Conservation (phyloP, 30 jellyfish, hydroid and myxozoan genomes). For the Rhopilema esculentum region DNA sequence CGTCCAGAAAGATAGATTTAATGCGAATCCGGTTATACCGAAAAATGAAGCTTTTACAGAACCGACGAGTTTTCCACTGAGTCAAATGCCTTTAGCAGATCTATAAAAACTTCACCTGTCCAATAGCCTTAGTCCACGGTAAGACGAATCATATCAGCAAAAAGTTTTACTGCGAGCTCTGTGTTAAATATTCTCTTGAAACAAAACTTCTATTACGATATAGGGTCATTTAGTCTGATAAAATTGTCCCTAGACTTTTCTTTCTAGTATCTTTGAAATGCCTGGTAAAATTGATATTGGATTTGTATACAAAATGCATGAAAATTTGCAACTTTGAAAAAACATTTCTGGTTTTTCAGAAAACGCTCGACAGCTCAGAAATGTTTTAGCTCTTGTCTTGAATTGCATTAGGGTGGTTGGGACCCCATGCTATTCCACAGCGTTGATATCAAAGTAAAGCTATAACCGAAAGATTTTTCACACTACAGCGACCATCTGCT, state of each 20-base stretch:
- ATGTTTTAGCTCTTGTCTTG: too few relatives aligned
- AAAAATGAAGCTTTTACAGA: constrained; percentile 60
- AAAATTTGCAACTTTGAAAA: too few relatives aligned
- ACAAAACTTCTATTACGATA: constrained; percentile 48
- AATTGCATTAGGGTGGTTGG: too few relatives aligned
- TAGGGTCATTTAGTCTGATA: constrained; percentile 60
- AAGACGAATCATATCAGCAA: constrained; percentile 43
- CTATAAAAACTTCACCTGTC: constrained; percentile 64
- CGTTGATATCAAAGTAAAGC: too few relatives aligned
- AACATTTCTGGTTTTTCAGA: too few relatives aligned
- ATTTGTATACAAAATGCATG: too few relatives aligned
- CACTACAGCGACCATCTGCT: too few relatives aligned
- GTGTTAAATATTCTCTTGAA: constrained; percentile 54
- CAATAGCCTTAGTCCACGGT: constrained; percentile 64
- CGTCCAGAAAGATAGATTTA: constrained; percentile 56
- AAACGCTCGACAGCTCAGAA: too few relatives aligned
- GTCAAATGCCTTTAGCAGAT: constrained; percentile 60
- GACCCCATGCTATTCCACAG: too few relatives aligned
- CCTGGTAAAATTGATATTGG: constrained; percentile 73
- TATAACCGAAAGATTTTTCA: too few relatives aligned
- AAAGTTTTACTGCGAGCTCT: constrained; percentile 71
- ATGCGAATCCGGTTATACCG: constrained; percentile 58
- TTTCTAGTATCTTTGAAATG: constrained; percentile 50
- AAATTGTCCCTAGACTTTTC: constrained; percentile 59
- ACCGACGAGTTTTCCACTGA: too few relatives aligned